Evolutionary conservation across 92 coral and sea anemone genomes (phyloP), one percentile per base, ranked within the genome.

Genomic region (Montipora capitata): DNA sequence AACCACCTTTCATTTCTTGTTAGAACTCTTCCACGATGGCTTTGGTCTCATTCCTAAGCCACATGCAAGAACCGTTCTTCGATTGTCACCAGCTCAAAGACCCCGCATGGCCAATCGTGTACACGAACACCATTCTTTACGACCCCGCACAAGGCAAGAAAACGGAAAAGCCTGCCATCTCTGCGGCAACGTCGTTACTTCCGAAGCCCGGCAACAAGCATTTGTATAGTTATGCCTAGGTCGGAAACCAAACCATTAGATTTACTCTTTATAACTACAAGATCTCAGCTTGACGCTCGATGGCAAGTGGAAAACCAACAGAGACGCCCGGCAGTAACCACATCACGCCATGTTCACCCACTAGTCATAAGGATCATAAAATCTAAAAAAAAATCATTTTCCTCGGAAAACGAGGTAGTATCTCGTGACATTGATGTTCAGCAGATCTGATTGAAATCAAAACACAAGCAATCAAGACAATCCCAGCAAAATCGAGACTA

Each of bases 231-330:
- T 68, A 38, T 74, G 40, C 57, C 87, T 15, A 2, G 72, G 87
- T 82, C 27, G 70, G 87, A 72, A 56, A 58, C 72, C 2, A 5
- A 58, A 82, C 78, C 71, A 44, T 45, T 57, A 76, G 35, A 58
- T 45, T 72, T 44, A 72, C 27, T 61, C 72, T 63, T 71, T 72
- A 72, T 73, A 44, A 72, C 59, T 41, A 40, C 8, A 77, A 44
- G 13, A 4, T 57, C 87, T 45, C 87, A 83, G 87, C 87, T 79
- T 83, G 87, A 83, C 87, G 79, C 57, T 75, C 18, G 14, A 44
- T 17, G 59, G 87, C 81, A 15, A 38, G 35, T 76, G 81, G 54
- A 63, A 76, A 76, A 62, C 79, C 72, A 42, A 27, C 87, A 83
- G 87, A 72, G 79, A 39, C 20, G 79, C 68, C 9, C 52, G 7